Conservation (phyloP, 1,140 invertebrate species). For the Brachionus asplanchnoidis region DNA sequence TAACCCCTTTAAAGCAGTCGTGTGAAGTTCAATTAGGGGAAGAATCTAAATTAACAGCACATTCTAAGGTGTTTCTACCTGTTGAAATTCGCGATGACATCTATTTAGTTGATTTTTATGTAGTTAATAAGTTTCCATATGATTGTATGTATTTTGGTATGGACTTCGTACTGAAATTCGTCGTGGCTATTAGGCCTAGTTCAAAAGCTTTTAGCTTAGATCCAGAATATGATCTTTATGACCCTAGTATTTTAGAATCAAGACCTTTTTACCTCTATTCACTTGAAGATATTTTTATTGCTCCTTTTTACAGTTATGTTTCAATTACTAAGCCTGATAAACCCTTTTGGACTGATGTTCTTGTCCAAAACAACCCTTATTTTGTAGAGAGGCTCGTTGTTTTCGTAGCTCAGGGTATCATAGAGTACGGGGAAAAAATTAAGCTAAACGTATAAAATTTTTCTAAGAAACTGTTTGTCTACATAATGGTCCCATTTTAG, state of each 20-base stretch:
- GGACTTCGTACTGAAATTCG: constrained; percentile 15
- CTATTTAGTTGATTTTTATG: neutral
- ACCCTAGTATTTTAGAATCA: neutral
- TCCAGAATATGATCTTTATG: constrained; percentile 18
- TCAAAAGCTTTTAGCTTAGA: neutral
- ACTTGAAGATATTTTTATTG: neutral
- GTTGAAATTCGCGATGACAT: neutral
- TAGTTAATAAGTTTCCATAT: neutral
- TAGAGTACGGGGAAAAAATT: neutral
- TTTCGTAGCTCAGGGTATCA: neutral
- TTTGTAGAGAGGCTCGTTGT: neutral
- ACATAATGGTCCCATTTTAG: neutral
- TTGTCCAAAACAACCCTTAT: neutral
- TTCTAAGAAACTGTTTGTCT: neutral
- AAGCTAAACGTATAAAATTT: neutral
- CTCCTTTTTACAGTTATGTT: neutral
- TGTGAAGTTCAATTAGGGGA: neutral
- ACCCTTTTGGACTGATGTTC: neutral
- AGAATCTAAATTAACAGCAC: neutral
- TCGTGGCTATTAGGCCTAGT: neutral
- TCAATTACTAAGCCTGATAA: neutral
- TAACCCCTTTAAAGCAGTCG: neutral
- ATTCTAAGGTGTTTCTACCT: neutral
- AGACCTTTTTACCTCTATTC: neutral
- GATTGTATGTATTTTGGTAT: neutral